Base-by-base conservation (phyloP, 2,888 invertebrate genomes). In the Leptinotarsa peninsularis region DNA sequence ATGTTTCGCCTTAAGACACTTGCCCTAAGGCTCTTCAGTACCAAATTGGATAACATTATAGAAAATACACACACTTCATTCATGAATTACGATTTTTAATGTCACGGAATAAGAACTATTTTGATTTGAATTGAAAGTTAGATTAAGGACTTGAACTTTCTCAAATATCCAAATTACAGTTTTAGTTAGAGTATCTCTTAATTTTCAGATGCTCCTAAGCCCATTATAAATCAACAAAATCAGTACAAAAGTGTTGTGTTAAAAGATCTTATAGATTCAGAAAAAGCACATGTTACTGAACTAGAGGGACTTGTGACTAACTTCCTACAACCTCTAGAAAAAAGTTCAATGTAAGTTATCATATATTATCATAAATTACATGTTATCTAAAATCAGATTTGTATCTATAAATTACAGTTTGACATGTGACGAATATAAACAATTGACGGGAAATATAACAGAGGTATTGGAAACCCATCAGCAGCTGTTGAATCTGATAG, bases 191-290 rank as follows among this genome's bases (percentile, higher is more conserved):
- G 7, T 52, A 17, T 52, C n/a, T 52, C 4, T 58, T 5, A 43
- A 33, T 49, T 75, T 78, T 27, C 81, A 92, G 92, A 92, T 87
- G 84, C 89, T 71, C 87, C 90, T 66, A 91, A 90, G 73, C 90
- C 91, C n/a, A 89, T 92, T 50, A 91, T 94, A 84, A 92, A 92
- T 72, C 90, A 92, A 84, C 91, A 91, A 82, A 94, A 94, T 86
- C 93, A 94, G 76, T 96, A 96, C 88, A 91, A 95, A 83, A 93
- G 94, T 87, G 94, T 96, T 80, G 96, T 97, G 63, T 90, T 97
- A 58, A 94, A 94, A 87, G 97, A 97, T 89, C 91, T 98, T 72
- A 93, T 97, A 80, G 98, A 98, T 86, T 97, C 98, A 7, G 98
- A 98, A 89, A 93, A 93, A 84, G 94, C 95, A 0, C 96, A 98